phyloP scores from a whole-genome alignment of 2,113 vertebrate genomes.

The Myotis davidii region DNA sequence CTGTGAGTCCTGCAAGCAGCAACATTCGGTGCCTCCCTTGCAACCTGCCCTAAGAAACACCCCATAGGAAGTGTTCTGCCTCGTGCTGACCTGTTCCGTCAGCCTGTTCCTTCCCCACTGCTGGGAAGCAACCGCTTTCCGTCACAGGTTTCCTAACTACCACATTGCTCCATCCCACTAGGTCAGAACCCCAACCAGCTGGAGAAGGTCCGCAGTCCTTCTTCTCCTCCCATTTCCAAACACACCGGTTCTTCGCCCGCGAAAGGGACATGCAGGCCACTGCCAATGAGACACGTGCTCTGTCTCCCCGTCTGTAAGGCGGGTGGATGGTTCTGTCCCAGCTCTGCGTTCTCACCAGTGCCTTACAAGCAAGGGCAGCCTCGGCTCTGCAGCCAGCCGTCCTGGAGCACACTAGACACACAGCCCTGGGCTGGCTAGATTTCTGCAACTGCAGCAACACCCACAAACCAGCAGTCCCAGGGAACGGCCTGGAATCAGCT shows the following conservation, averaged over 20 bases:
- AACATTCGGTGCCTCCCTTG: no score
- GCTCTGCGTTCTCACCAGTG: background rate
- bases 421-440: background rate
- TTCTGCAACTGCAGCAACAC: background rate
- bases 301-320: background rate
- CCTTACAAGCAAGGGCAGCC: background rate
- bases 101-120: background rate
- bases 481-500: background rate
- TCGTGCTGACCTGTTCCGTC: background rate
- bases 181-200: background rate
- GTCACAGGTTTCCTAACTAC: background rate
- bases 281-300: background rate
- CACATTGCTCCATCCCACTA: background rate
- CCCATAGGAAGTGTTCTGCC: background rate
- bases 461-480: background rate
- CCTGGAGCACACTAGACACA: background rate
- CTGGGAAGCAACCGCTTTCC: background rate
- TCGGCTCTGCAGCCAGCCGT: background rate
- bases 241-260: background rate
- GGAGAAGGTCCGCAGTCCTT: background rate
- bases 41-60: background rate
- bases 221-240: background rate
- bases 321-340: background rate
- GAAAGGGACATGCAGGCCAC: background rate
- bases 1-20: background rate